Conservation (phyloP, 2,113 vertebrate genomes). For the Pleuronectes platessa region DNA sequence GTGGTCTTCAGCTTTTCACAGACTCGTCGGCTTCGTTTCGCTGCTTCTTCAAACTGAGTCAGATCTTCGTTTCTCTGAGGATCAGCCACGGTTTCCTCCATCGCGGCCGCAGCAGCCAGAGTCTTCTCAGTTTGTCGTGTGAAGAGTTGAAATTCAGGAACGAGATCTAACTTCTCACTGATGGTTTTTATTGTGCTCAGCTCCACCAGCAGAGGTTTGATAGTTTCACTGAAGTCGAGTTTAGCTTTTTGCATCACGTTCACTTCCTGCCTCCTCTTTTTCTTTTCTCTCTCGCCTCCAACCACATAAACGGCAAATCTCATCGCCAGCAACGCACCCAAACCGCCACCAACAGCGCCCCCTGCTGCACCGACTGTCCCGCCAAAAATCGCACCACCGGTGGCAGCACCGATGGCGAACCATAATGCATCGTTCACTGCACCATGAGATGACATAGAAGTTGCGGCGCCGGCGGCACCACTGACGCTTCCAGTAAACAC, state of each 20-base stretch:
- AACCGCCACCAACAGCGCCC: background rate
- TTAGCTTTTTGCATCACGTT: background rate
- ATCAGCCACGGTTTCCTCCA: rapidly evolving
- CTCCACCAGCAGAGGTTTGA: constrained; percentile 1
- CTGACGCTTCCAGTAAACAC: background rate
- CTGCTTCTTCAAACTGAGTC: background rate
- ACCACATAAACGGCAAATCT: rapidly evolving
- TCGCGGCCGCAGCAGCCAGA: background rate
- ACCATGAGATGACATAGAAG: rapidly evolving
- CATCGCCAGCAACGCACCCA: background rate
- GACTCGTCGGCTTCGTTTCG: background rate
- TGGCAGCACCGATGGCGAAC: background rate
- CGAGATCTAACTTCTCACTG: background rate
- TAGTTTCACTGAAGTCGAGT: background rate
- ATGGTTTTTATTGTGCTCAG: background rate
- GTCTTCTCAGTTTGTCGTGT: rapidly evolving
- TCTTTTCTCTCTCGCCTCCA: rapidly evolving
- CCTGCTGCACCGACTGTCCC: background rate
- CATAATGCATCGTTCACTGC: rapidly evolving
- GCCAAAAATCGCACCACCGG: constrained; percentile 3
- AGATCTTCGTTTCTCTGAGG: rapidly evolving
- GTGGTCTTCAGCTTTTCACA: background rate
- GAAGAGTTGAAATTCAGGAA: rapidly evolving
- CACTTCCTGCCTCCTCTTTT: background rate
- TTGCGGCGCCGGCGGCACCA: rapidly evolving